These are phyloP conservation scores for Pharmacophagus antenor DNA, from an alignment of 2,888 invertebrate species.

Conservation along the genomic window DNA sequence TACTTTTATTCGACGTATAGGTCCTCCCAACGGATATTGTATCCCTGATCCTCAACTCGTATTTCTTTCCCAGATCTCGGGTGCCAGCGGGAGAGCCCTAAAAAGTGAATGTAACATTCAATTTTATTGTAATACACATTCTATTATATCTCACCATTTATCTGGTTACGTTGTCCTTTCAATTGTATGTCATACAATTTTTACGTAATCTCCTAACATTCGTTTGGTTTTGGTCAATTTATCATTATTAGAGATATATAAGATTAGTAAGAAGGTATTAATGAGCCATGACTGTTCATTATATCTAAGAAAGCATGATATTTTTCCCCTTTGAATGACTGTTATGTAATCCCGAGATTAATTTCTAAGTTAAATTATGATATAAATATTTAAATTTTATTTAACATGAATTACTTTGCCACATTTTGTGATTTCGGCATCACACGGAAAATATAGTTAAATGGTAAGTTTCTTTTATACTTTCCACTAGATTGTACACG, in stretches of 20 bases:
- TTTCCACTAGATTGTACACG: too few relatives aligned
- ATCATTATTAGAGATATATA: background rate
- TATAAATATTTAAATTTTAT: too few relatives aligned
- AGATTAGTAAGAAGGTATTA: background rate
- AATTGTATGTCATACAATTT: background rate
- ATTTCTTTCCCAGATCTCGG: constrained; percentile 25
- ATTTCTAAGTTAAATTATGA: too few relatives aligned
- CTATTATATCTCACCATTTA: constrained; percentile 21
- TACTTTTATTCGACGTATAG: constrained; percentile 28
- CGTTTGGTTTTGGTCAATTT: background rate
- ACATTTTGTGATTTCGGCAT: too few relatives aligned
- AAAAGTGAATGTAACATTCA: constrained; percentile 28
- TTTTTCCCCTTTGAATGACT: too few relatives aligned
- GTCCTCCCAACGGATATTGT: constrained; percentile 30
- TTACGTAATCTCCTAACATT: background rate
- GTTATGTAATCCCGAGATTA: too few relatives aligned
- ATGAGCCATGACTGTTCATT: background rate
- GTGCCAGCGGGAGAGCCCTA: constrained; percentile 13
- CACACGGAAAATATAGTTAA: too few relatives aligned
- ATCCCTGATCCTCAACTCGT: constrained; percentile 28
- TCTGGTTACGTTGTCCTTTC: constrained; percentile 13
- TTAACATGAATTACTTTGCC: too few relatives aligned
- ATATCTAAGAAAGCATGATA: background rate
- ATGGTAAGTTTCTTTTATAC: too few relatives aligned
- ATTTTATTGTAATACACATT: constrained; percentile 27